Conservation (phyloP, 2,113 vertebrate species). For the Phaethornis superciliosus region DNA sequence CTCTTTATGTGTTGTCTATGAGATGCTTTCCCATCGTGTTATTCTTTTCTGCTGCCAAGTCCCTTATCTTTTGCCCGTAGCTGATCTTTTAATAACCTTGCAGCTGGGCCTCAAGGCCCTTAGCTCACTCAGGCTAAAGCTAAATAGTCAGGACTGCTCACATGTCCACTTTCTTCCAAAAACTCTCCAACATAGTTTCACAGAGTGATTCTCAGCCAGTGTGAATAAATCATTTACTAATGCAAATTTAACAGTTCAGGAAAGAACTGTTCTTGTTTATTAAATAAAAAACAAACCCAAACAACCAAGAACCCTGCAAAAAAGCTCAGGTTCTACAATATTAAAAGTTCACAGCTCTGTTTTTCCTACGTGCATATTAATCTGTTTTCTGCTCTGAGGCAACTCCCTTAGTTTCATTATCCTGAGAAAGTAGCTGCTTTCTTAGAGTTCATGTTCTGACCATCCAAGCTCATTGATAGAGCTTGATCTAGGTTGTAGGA, state of each 20-base stretch:
- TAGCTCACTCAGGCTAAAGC: too few relatives aligned
- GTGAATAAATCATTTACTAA: neutral
- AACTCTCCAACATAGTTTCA: too few relatives aligned
- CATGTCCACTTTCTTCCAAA: too few relatives aligned
- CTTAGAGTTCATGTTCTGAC: neutral
- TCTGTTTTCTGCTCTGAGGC: neutral
- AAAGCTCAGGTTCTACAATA: neutral
- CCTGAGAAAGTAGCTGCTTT: neutral
- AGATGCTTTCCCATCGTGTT: too few relatives aligned
- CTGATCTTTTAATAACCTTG: too few relatives aligned
- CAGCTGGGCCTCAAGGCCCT: too few relatives aligned
- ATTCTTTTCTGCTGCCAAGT: too few relatives aligned
- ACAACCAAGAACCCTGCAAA: neutral
- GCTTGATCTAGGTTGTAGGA: neutral
- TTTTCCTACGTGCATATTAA: neutral
- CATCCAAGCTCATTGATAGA: neutral
- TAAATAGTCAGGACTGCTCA: too few relatives aligned
- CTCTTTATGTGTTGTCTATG: too few relatives aligned
- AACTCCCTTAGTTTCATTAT: neutral
- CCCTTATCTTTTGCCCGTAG: too few relatives aligned
- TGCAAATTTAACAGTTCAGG: neutral
- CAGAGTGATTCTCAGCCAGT: neutral
- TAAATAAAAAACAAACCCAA: neutral
- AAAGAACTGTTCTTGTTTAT: neutral
- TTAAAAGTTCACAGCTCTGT: neutral